Evolutionary conservation across 1,140 invertebrate genomes (phyloP), one percentile per base, ranked within the genome.

Genomic region (Meteorus sp.): DNA sequence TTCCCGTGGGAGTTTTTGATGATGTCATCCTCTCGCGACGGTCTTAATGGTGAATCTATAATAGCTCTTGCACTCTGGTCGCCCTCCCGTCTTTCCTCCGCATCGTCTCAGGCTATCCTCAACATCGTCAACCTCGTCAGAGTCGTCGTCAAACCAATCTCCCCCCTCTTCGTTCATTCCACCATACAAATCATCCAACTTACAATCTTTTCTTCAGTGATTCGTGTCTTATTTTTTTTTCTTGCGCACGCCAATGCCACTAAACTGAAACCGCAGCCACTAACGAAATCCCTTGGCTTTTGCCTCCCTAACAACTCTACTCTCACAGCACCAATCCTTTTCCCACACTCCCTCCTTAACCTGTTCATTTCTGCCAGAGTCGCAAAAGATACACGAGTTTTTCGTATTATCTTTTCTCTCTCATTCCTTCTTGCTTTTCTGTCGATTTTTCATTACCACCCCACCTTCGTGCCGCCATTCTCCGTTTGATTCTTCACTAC

Each of bases 21-120:
- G 44, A 60, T 50, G 39, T 56, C 29, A 51, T 51, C 53, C 45
- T 17, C 13, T 51, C 41, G 48, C 35, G 31, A 48, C 45, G 22
- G 44, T 25, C 52, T 56, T 60, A 53, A 59, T 59, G 61, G 52
- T 60, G 60, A 63, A 60, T 63, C 61, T 57, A 60, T 60, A 60
- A 63, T 54, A 58, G 45, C 50, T 53, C 31, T n/a, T 52, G 33
- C 50, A 52, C 50, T 52, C 27, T 17, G 19, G n/a, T 53, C 37
- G 15, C 19, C 11, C 23, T 4, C 9, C 15, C 2, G 5, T 27
- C 15, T 31, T 27, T 54, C 20, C 9, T 41, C 5, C 20, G 4
- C 6, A 20, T 52, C n/a, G n/a, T n/a, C 31, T 19, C 50, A 19
- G 27, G 43, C 44, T 48, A 6, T 11, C 47, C n/a, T n/a, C n/a